These are phyloP conservation scores for Hirundo rustica DNA, from an alignment of 2,797 vertebrate genomes.

Conservation along the genomic window DNA sequence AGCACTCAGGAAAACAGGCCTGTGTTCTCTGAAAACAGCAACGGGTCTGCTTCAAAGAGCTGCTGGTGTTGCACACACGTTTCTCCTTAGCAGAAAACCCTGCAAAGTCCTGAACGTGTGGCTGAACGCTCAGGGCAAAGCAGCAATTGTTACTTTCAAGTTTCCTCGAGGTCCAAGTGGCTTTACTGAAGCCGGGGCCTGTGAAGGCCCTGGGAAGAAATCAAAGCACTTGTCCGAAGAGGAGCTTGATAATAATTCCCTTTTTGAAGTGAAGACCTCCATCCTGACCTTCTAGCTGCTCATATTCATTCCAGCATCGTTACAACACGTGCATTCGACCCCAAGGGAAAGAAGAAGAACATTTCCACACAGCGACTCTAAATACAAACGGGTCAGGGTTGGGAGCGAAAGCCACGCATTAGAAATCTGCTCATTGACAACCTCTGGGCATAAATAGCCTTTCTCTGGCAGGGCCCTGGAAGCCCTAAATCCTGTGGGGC, in stretches of 20 bases:
- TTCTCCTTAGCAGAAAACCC: neutral
- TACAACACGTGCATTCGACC: neutral
- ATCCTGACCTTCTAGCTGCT: neutral
- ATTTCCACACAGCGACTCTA: neutral
- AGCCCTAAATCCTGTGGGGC: neutral
- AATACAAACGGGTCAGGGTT: neutral
- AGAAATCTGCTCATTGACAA: neutral
- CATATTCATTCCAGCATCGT: neutral
- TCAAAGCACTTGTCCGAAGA: neutral
- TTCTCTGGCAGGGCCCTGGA: neutral
- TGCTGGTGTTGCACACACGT: neutral
- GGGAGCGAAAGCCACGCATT: neutral
- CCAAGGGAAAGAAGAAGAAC: neutral
- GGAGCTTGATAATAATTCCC: neutral
- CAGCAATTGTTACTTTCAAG: neutral
- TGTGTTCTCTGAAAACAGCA: neutral
- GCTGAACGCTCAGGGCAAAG: neutral
- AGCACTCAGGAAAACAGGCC: neutral
- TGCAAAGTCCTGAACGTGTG: neutral
- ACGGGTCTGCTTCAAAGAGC: neutral
- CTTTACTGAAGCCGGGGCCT: neutral
- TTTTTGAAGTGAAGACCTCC: neutral
- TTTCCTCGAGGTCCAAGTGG: neutral
- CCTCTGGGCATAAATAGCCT: neutral
- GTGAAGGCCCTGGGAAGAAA: neutral